Percentiles rank a stretch among this genome's conserved stretches.
phyloP scores from a whole-genome alignment of 2,888 invertebrate genomes.

The Pyrrhosoma nymphula region DNA sequence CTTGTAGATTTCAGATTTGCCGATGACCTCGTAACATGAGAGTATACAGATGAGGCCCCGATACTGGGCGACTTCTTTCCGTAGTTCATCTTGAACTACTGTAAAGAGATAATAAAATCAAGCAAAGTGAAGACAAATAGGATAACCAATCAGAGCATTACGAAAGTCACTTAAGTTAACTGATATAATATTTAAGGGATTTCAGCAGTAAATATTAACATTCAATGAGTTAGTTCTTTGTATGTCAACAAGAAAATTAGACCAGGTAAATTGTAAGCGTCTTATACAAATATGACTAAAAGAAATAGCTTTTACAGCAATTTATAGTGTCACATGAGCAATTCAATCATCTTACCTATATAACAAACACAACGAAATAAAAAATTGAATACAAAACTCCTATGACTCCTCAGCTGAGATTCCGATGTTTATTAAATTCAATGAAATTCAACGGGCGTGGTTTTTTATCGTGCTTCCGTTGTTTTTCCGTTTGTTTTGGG shows the following conservation, averaged over 20 bases:
- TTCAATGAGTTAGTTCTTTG: not conserved
- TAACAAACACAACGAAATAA: no score
- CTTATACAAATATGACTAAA: no score
- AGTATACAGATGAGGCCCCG: conserved; percentile 93
- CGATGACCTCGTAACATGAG: conserved; percentile 90
- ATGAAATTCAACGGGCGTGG: conserved; percentile 44
- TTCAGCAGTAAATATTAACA: not conserved
- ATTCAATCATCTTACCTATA: no score
- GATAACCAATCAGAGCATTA: not conserved
- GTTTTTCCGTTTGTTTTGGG: not conserved
- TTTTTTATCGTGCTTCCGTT: not conserved
- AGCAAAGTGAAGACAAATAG: not conserved
- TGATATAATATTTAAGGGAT: no score
- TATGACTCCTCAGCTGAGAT: not conserved
- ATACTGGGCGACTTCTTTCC: conserved; percentile 91
- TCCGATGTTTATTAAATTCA: not conserved
- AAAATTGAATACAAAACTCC: no score
- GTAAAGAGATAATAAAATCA: not conserved
- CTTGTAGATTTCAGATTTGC: conserved; percentile 90
- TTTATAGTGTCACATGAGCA: no score
- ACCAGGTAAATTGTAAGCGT: not conserved
- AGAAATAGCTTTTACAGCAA: no score
- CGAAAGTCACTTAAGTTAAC: not conserved
- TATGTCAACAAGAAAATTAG: not conserved
- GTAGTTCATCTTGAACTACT: conserved; percentile 81